phyloP scores from a whole-genome alignment of 2,113 vertebrate species.

The Mormoops blainvillei region DNA sequence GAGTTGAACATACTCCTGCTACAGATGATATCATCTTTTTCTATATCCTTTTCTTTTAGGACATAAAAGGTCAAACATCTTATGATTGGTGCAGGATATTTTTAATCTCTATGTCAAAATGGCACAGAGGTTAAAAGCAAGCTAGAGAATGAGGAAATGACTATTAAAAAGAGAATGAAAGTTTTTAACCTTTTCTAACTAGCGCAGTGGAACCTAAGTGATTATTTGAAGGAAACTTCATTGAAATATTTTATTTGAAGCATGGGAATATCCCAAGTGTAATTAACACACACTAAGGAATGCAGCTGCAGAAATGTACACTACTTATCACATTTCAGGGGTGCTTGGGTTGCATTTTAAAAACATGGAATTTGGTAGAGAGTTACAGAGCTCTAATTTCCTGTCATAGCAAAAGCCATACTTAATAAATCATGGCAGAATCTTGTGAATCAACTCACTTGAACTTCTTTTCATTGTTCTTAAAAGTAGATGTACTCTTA shows the following conservation, averaged over 20 bases:
- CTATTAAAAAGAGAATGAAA: slow-evolving; percentile 45
- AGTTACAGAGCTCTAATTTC: not conserved
- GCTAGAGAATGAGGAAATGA: slow-evolving; percentile 47
- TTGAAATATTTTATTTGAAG: slow-evolving; percentile 15
- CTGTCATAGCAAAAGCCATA: not conserved
- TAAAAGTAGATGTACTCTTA: not conserved
- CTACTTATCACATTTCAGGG: not conserved
- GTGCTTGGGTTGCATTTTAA: not conserved
- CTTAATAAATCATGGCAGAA: not conserved
- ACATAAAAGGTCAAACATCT: slow-evolving; percentile 59
- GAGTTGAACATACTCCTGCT: slow-evolving; percentile 15
- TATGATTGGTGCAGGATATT: slow-evolving; percentile 56
- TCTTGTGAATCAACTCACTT: not conserved
- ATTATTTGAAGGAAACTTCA: slow-evolving; percentile 1
- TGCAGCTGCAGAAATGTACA: not conserved
- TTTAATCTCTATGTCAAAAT: slow-evolving; percentile 66
- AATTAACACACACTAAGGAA: not conserved
- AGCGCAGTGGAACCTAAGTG: not conserved
- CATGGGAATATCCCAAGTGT: not conserved
- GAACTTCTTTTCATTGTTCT: not conserved
- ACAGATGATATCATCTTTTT: slow-evolving; percentile 55
- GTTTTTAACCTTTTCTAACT: slow-evolving; percentile 54
- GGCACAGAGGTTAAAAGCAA: slow-evolving; percentile 64
- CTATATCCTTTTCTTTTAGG: slow-evolving; percentile 47
- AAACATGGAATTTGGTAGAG: not conserved